Evolutionary conservation across 2,797 vertebrate species (phyloP), one percentile per base, ranked within the genome.

Genomic region (Alauda arvensis): DNA sequence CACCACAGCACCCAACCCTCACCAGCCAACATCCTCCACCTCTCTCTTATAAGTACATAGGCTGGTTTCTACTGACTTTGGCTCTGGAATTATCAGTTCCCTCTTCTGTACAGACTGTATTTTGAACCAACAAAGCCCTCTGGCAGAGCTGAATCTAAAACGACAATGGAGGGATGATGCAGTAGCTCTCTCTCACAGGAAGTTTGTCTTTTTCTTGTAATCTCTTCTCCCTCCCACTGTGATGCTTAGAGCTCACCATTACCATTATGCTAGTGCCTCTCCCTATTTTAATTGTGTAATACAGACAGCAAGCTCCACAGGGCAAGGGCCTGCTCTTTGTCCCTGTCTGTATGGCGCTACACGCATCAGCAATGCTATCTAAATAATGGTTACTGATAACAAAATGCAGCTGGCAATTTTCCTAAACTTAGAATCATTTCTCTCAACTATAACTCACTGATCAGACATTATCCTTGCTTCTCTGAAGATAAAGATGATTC

Each of bases 361-460:
- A 1, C 42, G 72, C 92, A 93, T 92, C 92, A 86, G 85, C 80
- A 63, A 17, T 34, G 34, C 92, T 86, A 90, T 88, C 94, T 92
- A 91, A 94, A 93, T 89, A 93, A 92, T 83, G 78, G 87, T 84
- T 92, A 91, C 92, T 91, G 81, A 92, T 92, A 94, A 91, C 68
- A 93, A 94, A 93, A 93, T 93, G 91, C 87, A 92, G 83, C 87
- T 86, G 89, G 85, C 91, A 84, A 93, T 94, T 93, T 93, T 93
- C 87, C 81, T 93, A 94, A 94, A 91, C 88, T 92, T 92, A 55
- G 84, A 92, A 87, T 88, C 48, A 72, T 94, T 90, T 94, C 87
- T 89, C 59, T 89, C 76, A 75, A 66, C 83, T 93, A 23, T 86
- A 87, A 87, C 62, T 86, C 87, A 57, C 90, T 92, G 95, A 95